Base-by-base conservation (phyloP, 2,888 invertebrate genomes). In the Papilio demoleus region DNA sequence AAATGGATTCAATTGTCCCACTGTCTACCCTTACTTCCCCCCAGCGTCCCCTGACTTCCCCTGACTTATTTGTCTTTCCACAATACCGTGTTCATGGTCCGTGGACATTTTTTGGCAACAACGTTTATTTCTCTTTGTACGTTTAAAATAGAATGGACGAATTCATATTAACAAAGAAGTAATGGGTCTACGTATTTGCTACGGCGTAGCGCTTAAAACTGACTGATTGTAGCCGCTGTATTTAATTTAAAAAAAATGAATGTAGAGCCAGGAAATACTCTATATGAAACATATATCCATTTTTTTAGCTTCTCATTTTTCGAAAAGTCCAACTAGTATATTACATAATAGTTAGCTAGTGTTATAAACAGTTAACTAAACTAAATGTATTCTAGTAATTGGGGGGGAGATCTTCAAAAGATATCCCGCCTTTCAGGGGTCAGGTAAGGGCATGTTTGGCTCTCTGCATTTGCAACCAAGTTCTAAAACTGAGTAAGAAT, bases 1-100 rank as follows among this genome's bases (percentile, higher is more conserved):
- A 56, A 56, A 53, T 14, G 27, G 31, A 31, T 31, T 9, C 53
- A 56, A 56, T 56, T n/a, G 53, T 56, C 11, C 53, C 53, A n/a
- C 9, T 14, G 24, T 0, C 24, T 12, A 4, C 31, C 31, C 31
- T 50, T 4, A 12, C 22, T 8, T 42, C 17, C 42, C 42, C 42
- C 42, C 17, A 8, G 17, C n/a, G 4, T 47, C 22, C 22, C 8
- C 31, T 56, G 3, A 9, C 53, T 56, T 56, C n/a, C n/a, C n/a
- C n/a, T 14, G 24, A n/a, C n/a, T n/a, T 56, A 56, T 56, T 56
- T 56, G 17, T 56, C 31, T 56, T 56, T 27, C 4, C 31, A 53
- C 27, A 53, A 53, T 50, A 22, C 24, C 6, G 53, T 27, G 50
- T 24, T 50, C 53, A 17, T 17, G 17, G 31, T 31, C 53, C 27